Percentiles rank a stretch among this genome's conserved stretches.
Evolutionary conservation across 1,140 invertebrate species (phyloP).

Genomic region (Caenorhabditis inopinata): DNA sequence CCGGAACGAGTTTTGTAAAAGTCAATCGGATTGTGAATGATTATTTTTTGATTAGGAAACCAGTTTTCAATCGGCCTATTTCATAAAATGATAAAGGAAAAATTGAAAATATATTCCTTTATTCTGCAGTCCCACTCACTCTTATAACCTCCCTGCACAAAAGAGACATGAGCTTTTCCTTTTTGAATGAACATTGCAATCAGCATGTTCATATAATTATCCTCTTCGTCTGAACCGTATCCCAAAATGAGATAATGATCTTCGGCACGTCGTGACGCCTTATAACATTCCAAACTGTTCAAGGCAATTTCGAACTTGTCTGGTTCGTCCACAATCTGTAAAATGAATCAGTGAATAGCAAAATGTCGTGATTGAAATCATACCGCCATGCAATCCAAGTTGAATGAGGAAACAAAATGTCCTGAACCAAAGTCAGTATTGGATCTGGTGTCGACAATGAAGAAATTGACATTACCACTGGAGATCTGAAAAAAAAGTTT

Average conservation of each 20-base stretch:
- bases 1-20: too few relatives aligned
- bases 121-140: too few relatives aligned
- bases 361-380: background rate
- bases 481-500: conserved; percentile 69
- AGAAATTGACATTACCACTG: conserved; percentile 72
- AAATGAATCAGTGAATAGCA: conserved; percentile 47
- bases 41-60: too few relatives aligned
- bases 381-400: conserved; percentile 78
- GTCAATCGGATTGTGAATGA: too few relatives aligned
- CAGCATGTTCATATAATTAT: conserved; percentile 92
- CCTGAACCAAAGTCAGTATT: conserved; percentile 94
- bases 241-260: conserved; percentile 91
- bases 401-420: conserved; percentile 92
- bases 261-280: conserved; percentile 54
- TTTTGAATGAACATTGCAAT: conserved; percentile 93
- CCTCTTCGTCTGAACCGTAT: conserved; percentile 76
- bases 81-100: too few relatives aligned
- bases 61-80: too few relatives aligned
- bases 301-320: conserved; percentile 89
- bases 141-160: conserved; percentile 87
- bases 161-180: conserved; percentile 85
- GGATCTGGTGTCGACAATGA: conserved; percentile 92
- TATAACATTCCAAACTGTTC: conserved; percentile 78
- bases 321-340: conserved; percentile 88
- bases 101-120: too few relatives aligned